Evolutionary conservation across 2,888 invertebrate genomes (phyloP), one percentile per base, ranked within the genome.

Genomic region (Pterobdella sp.): DNA sequence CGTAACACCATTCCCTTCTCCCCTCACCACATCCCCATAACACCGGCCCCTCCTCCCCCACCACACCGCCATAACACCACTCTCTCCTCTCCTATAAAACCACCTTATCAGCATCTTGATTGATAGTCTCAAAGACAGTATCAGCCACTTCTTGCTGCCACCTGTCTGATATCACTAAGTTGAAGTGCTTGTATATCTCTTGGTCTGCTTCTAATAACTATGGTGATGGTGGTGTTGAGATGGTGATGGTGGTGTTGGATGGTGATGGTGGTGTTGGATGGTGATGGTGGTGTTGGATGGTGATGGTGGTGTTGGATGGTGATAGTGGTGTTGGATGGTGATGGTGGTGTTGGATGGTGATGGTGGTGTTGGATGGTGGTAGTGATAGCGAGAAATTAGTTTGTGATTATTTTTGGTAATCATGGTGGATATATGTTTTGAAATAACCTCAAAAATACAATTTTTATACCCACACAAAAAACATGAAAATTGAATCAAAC

Each of bases 111-210:
- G 97, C 93, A 86, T 98, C 98, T 80, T 89, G 89, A 85, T 98
- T 98, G 82, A 98, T 93, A 70, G 94, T 93, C 83, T 96, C 95
- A 84, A 96, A 97, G 75, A 97, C 95, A 0, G 96, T 97, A 86
- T 97, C 96, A 0, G 97, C 92, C 14, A 98, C 94, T 86, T 98
- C 98, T 76, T 92, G 90, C 85, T 98, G 98, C 98, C 98, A 98
- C 85, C 97, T 88, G 86, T 98, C 98, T 0, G 97, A 97, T 83
- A 98, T 96, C 77, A 95, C 94, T 79, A 98, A 88, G 73, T 97
- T 94, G 86, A 98, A 98, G 86, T 97, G 94, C 86, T 94, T 94
- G 86, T 98, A 98, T 79, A 97, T 87, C 81, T 96, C 97, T 85
- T 96, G 96, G 86, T 99, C 98, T 1, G 92, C 88, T 79, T 98